phyloP scores from a whole-genome alignment of 35 echinoderm and acorn worm genomes.

The Nesometra sesokonis region DNA sequence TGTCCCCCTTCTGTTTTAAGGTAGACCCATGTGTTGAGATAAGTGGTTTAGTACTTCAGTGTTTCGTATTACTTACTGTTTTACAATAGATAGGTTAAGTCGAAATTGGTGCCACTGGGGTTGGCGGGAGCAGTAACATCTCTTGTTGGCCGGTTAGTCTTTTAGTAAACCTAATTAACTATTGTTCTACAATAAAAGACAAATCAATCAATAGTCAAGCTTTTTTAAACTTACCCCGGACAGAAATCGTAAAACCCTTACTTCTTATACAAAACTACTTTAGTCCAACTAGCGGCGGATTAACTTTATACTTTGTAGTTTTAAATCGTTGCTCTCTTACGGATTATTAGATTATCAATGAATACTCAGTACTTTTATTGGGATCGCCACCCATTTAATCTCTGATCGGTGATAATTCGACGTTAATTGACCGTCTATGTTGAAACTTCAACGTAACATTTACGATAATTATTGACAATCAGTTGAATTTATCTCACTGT shows the following conservation, averaged over 20 bases:
- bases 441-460: neutral
- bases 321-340: neutral
- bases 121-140: neutral
- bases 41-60: neutral
- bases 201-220: neutral
- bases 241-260: neutral
- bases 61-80: no score
- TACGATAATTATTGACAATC: neutral
- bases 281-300: neutral
- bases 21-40: no score
- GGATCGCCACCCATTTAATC: neutral
- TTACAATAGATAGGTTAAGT: neutral
- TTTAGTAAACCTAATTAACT: neutral
- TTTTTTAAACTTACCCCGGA: neutral
- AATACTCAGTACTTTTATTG: neutral
- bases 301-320: neutral
- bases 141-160: neutral
- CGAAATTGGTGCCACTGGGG: neutral
- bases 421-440: neutral
- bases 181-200: neutral
- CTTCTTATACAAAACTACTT: neutral
- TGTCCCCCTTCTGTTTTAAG: neutral
- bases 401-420: neutral
- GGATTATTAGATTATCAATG: neutral
- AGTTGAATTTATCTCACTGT: no score